A percentile compares a stretch with the other conserved stretches of the same genome.
Conservation (phyloP, 2,888 invertebrate genomes). For the Orthonychiurus folsomi region DNA sequence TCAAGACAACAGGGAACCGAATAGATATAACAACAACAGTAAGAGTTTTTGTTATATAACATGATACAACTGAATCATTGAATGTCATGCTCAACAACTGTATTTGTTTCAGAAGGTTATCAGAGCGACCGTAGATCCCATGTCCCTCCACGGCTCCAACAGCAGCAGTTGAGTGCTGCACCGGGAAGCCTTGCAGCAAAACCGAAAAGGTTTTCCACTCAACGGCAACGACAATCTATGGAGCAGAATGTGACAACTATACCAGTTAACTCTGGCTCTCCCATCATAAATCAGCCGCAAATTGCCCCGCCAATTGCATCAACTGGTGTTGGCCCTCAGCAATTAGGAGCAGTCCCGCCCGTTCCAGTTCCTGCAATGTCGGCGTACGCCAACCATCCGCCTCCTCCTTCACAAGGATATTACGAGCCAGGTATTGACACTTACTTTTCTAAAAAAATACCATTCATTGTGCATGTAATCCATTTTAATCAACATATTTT, state of each 20-base stretch:
- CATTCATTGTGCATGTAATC: no score
- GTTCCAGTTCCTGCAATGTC: conserved; percentile 8
- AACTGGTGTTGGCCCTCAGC: conserved; percentile 14
- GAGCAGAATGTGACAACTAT: background rate
- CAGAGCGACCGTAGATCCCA: conserved; percentile 27
- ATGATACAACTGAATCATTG: no score
- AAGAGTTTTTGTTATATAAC: no score
- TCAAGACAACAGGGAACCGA: background rate
- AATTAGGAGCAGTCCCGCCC: background rate
- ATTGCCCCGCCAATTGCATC: conserved; percentile 19
- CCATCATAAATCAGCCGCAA: background rate
- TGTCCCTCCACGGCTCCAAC: conserved; percentile 33
- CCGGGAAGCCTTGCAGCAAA: conserved; percentile 44
- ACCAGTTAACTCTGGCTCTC: background rate
- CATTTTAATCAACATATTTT: no score
- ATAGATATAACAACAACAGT: background rate
- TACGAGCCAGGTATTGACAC: conserved; percentile 8
- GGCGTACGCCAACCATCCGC: no score
- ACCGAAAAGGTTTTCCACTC: conserved; percentile 60
- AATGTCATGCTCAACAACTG: no score
- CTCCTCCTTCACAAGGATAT: conserved; percentile 10
- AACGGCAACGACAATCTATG: conserved; percentile 49
- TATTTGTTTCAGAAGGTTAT: conserved; percentile 14
- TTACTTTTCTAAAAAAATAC: no score
- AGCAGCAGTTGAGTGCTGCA: conserved; percentile 11